phyloP scores from a whole-genome alignment of 2,113 vertebrate species.

The Myiozetetes cayanensis region DNA sequence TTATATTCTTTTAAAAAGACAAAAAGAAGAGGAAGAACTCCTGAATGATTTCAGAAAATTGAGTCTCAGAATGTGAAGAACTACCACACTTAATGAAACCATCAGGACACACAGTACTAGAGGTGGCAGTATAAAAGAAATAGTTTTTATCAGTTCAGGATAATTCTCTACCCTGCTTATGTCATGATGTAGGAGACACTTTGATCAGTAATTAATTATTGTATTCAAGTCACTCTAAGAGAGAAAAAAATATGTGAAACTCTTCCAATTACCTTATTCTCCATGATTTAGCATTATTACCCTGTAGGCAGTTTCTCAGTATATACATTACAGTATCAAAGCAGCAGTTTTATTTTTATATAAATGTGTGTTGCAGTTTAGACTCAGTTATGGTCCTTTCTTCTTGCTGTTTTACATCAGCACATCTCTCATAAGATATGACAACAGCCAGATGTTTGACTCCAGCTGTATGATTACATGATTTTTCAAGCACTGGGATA shows the following conservation, averaged over 20 bases:
- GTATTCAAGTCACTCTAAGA: not conserved
- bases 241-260: not conserved
- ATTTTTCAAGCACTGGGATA: not conserved
- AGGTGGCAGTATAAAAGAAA: not conserved
- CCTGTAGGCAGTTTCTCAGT: not conserved
- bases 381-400: not conserved
- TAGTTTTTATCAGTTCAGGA: not conserved
- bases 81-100: not conserved
- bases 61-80: not conserved
- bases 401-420: not conserved
- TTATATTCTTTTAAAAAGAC: not conserved
- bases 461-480: fast-evolving
- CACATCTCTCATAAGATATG: not conserved
- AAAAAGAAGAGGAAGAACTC: not conserved
- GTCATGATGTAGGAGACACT: not conserved
- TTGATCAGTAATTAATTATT: not conserved
- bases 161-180: not conserved
- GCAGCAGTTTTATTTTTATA: not conserved
- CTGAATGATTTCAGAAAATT: not conserved
- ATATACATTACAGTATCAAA: not conserved
- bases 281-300: not conserved
- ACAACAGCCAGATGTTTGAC: not conserved
- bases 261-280: not conserved
- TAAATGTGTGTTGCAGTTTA: not conserved
- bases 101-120: not conserved